Base-by-base conservation (phyloP, 2,888 invertebrate genomes). In the Fragum fragum region DNA sequence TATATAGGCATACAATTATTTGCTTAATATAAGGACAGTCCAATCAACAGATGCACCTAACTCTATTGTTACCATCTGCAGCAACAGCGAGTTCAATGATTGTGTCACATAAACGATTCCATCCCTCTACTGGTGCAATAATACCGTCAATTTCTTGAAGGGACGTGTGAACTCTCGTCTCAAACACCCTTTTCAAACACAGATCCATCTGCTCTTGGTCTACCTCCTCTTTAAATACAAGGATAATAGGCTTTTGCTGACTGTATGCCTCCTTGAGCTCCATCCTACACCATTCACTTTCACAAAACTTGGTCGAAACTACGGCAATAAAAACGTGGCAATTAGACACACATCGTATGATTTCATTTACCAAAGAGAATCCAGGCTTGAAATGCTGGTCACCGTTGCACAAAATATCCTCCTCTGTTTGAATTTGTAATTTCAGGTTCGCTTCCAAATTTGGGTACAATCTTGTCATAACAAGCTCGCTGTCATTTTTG, bases 331-430 rank as follows among this genome's bases (percentile, higher is more conserved):
- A 28, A n/a, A 61, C 61, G n/a, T 32, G 1, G 14, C 28, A 61
- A 11, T n/a, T 7, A 0, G 14, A 18, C 32, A 61, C 61, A n/a
- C n/a, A 29, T 6, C 32, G 29, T n/a, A 29, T 29, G 3, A 61
- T 32, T 32, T 61, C 61, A 47, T 47, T 47, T 18, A 18, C 18
- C 5, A 47, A 16, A 14, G 18, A 18, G n/a, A 14, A n/a, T 16
- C 61, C 61, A 32, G 61, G 61, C 32, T 16, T 14, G 21, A 61
- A 61, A 32, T 61, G 61, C 11, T 28, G 18, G 28, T 61, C 61
- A 16, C 61, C 61, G n/a, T 28, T 3, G 18, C 29, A 32, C 3
- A 61, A 11, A 1, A 32, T n/a, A 18, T 61, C 61, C 21, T 18
- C n/a, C 7, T 61, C 61, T 9, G n/a, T n/a, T 3, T 14, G 5